phyloP scores from a whole-genome alignment of 92 coral and sea anemone species.

The Siderastrea radians region DNA sequence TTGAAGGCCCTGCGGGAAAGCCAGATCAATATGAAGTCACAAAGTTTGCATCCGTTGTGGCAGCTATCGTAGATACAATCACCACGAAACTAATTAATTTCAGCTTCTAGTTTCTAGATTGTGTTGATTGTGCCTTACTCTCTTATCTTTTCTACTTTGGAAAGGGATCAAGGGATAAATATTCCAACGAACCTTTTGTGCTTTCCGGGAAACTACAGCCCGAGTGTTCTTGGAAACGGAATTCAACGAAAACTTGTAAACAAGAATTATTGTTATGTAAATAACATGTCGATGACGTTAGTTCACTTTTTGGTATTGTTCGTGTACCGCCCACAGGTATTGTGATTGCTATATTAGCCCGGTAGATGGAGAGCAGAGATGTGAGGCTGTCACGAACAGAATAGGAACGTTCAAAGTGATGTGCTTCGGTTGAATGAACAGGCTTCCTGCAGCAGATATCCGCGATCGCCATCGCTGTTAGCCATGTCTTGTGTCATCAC shows the following conservation, averaged over 20 bases:
- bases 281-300: conserved; percentile 11
- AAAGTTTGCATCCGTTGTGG: background rate
- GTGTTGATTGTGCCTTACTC: no score
- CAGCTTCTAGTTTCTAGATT: background rate
- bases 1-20: conserved; percentile 6
- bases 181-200: no score
- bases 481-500: background rate
- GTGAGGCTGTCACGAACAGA: conserved; percentile 13
- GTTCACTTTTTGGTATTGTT: background rate
- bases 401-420: background rate
- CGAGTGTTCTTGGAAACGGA: background rate
- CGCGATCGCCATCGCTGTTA: background rate
- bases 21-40: background rate
- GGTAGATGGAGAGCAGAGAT: background rate
- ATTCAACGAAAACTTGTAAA: background rate
- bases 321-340: conserved; percentile 33
- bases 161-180: no score
- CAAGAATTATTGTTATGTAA: background rate
- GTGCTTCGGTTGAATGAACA: conserved; percentile 13
- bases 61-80: background rate
- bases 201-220: no score
- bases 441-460: background rate
- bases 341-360: conserved; percentile 9
- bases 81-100: background rate
- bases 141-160: no score